Evolutionary conservation across 2,888 invertebrate genomes (phyloP).

Genomic region (Eulithis prunata): DNA sequence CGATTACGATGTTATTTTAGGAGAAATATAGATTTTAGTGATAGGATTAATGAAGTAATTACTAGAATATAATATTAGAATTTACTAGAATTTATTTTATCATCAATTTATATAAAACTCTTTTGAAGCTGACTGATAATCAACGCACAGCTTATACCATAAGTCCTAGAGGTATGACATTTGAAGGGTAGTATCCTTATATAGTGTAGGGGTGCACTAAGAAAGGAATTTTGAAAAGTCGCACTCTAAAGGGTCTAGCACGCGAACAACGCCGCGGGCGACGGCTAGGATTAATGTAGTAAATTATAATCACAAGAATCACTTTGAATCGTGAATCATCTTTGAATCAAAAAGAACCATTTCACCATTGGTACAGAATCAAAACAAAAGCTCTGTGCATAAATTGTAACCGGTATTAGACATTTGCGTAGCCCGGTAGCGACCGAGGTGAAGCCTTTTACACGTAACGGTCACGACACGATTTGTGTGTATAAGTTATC

Average conservation of each 20-base stretch:
- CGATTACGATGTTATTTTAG: slow-evolving; percentile 33
- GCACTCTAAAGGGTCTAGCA: no score
- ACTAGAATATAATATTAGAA: no score
- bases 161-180: no score
- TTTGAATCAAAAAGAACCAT: slow-evolving; percentile 11
- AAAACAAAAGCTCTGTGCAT: slow-evolving; percentile 66
- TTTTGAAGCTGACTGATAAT: no score
- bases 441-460: slow-evolving; percentile 52
- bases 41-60: slow-evolving; percentile 12
- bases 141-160: no score
- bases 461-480: slow-evolving; percentile 43
- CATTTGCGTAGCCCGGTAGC: slow-evolving; percentile 75
- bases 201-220: no score
- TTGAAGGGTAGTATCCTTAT: no score
- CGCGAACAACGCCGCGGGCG: no score
- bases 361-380: slow-evolving; percentile 50
- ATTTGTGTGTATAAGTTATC: slow-evolving; percentile 11
- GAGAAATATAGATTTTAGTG: slow-evolving; percentile 28
- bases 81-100: no score
- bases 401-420: slow-evolving; percentile 64
- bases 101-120: no score
- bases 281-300: slow-evolving; percentile 14
- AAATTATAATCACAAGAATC: neutral
- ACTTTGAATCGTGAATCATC: neutral
- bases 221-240: no score